A percentile compares a stretch with the other conserved stretches of the same genome.
phyloP scores from a whole-genome alignment of 2,888 invertebrate species.

The Hemistola chrysoprasaria region DNA sequence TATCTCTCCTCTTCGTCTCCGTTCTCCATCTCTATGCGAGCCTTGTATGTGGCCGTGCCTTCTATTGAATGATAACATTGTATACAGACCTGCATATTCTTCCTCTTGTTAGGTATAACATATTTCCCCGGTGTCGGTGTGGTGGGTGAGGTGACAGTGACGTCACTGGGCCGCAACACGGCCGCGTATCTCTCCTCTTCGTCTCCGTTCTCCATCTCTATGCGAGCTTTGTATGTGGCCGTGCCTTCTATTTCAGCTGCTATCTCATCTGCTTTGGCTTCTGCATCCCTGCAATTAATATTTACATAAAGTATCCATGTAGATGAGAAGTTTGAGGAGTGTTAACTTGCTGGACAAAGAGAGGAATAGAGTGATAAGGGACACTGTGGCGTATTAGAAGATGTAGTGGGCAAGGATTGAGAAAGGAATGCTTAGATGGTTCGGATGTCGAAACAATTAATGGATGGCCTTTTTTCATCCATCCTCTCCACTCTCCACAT shows the following conservation, averaged over 20 bases:
- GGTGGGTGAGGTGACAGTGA: slow-evolving; percentile 62
- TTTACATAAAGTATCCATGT: no score
- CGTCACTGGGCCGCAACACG: slow-evolving; percentile 86
- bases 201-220: slow-evolving; percentile 95
- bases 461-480: no score
- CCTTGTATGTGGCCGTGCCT: slow-evolving; percentile 83
- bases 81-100: slow-evolving; percentile 79
- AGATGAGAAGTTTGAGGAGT: no score
- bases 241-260: slow-evolving; percentile 96
- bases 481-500: no score
- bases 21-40: slow-evolving; percentile 90
- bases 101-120: slow-evolving; percentile 90
- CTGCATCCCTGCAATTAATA: slow-evolving; percentile 87
- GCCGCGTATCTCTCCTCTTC: slow-evolving; percentile 95
- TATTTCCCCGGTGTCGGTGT: slow-evolving; percentile 82
- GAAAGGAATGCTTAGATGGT: no score
- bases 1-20: slow-evolving; percentile 59
- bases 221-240: slow-evolving; percentile 89
- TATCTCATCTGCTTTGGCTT: slow-evolving; percentile 93
- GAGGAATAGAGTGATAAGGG: no score
- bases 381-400: no score
- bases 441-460: no score
- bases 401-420: no score
- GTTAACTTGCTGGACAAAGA: no score
- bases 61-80: slow-evolving; percentile 85